These are phyloP conservation scores for Remorina albescens DNA, from an alignment of 2,797 vertebrate species.

Conservation along the genomic window DNA sequence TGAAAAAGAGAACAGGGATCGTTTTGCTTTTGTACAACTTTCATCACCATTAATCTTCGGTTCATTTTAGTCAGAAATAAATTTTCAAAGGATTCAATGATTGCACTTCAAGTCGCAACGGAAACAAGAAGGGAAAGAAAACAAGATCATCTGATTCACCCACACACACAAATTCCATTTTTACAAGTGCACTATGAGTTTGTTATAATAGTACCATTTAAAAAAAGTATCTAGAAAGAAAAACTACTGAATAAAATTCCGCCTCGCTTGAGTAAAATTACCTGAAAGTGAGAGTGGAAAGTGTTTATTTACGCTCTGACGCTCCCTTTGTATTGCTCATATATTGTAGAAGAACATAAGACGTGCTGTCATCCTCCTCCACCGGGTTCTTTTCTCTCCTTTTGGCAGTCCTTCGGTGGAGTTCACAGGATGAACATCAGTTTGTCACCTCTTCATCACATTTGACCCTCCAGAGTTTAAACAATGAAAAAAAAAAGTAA, in stretches of 20 bases:
- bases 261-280: constrained; percentile 69
- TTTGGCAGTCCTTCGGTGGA: constrained; percentile 30
- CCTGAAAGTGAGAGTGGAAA: constrained; percentile 83
- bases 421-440: constrained; percentile 13
- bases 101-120: constrained; percentile 78
- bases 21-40: constrained; percentile 63
- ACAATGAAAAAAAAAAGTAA: constrained; percentile 8
- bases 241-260: constrained; percentile 57
- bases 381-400: too few relatives aligned
- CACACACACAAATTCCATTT: constrained; percentile 70
- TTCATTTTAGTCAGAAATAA: constrained; percentile 74
- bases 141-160: constrained; percentile 61
- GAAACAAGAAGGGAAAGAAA: constrained; percentile 56
- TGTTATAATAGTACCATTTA: constrained; percentile 53
- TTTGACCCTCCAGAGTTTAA: constrained; percentile 19
- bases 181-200: constrained; percentile 81
- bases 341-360: constrained; percentile 64
- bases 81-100: constrained; percentile 71
- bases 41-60: constrained; percentile 30
- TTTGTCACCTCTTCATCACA: constrained; percentile 13
- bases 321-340: constrained; percentile 84
- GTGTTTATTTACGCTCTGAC: constrained; percentile 54
- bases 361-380: constrained; percentile 12
- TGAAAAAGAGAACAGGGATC: constrained; percentile 67
- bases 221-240: constrained; percentile 76